Evolutionary conservation across 2,888 invertebrate genomes (phyloP).

Genomic region (Phania funesta): DNA sequence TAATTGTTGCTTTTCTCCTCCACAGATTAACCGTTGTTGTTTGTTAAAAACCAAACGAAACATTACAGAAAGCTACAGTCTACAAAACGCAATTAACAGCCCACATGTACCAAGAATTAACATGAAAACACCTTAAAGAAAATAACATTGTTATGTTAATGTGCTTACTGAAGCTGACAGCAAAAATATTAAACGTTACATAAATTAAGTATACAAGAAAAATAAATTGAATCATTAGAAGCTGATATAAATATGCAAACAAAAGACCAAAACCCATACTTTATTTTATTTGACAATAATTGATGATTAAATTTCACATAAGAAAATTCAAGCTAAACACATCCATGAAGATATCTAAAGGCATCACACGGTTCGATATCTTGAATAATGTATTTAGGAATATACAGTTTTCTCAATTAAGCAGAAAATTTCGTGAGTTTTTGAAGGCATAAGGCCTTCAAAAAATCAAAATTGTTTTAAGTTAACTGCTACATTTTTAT

Average conservation of each 20-base stretch:
- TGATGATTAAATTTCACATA: background rate
- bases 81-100: slow-evolving; percentile 24
- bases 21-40: background rate
- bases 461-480: no score
- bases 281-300: slow-evolving; percentile 19
- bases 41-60: background rate
- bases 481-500: no score
- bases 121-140: slow-evolving; percentile 46
- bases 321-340: no score
- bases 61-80: no score
- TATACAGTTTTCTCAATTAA: no score
- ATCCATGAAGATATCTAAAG: no score
- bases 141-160: slow-evolving; percentile 32
- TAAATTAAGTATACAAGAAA: slow-evolving; percentile 41
- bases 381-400: no score
- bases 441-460: no score
- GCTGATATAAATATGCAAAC: slow-evolving; percentile 17
- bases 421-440: no score
- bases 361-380: no score
- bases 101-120: slow-evolving; percentile 46
- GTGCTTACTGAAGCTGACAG: background rate
- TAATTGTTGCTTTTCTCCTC: slow-evolving; percentile 50
- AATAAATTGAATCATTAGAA: slow-evolving; percentile 30
- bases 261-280: slow-evolving; percentile 23
- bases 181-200: slow-evolving; percentile 20